phyloP scores from a whole-genome alignment of 2,888 invertebrate species.

The Limnephilus marmoratus region DNA sequence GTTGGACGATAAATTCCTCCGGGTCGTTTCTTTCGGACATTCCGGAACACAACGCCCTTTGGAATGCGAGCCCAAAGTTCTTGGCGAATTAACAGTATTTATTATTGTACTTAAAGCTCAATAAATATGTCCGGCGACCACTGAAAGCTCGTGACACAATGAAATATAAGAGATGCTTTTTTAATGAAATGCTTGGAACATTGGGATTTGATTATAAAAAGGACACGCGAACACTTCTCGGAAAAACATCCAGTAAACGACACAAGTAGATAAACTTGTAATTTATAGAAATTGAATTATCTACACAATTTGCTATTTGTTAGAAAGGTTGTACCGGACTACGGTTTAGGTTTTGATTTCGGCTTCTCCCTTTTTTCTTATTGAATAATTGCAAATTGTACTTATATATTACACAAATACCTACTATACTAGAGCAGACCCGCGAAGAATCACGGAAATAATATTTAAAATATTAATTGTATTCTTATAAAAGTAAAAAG shows the following conservation, averaged over 20 bases:
- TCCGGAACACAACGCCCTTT: slow-evolving; percentile 14
- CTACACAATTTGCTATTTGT: too few species aligned
- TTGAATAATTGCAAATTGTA: too few species aligned
- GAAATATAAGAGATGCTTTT: not conserved
- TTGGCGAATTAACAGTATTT: slow-evolving; percentile 21
- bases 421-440: too few species aligned
- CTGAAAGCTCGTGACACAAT: not conserved
- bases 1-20: slow-evolving; percentile 11
- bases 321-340: too few species aligned
- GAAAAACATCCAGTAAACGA: not conserved
- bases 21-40: not conserved
- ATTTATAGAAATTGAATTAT: too few species aligned
- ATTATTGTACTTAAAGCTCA: slow-evolving; percentile 26
- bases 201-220: not conserved
- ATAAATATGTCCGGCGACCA: slow-evolving; percentile 6
- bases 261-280: too few species aligned
- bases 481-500: too few species aligned
- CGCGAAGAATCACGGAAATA: too few species aligned
- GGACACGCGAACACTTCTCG: not conserved
- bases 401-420: too few species aligned
- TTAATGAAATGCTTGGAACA: not conserved
- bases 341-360: too few species aligned
- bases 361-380: too few species aligned
- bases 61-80: slow-evolving; percentile 16
- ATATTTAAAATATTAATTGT: too few species aligned